Evolutionary conservation across 2,797 vertebrate species (phyloP).

Genomic region (Leptoclinus maculatus): DNA sequence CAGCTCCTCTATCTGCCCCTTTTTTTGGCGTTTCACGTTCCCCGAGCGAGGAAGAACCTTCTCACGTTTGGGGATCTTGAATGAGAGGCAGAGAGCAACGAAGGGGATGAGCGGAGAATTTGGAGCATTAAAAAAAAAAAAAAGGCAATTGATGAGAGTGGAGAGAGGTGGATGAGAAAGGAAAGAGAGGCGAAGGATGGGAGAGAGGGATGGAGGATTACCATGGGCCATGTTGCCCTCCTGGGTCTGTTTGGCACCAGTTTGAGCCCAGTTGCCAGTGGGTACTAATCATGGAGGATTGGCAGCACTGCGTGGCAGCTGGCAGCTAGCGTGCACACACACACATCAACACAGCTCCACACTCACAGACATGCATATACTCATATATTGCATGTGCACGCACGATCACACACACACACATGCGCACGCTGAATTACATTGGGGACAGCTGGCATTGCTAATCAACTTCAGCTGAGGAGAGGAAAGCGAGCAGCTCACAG

Average conservation of each 20-base stretch:
- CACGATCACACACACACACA: constrained; percentile 61
- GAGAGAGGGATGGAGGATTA: constrained; percentile 75
- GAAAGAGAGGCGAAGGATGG: constrained; percentile 84
- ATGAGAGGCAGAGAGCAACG: constrained; percentile 43
- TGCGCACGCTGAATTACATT: constrained; percentile 81
- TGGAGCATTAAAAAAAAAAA: constrained; percentile 50
- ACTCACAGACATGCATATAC: constrained; percentile 42
- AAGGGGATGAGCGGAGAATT: constrained; percentile 76
- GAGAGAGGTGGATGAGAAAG: constrained; percentile 55
- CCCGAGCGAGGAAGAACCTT: constrained; percentile 29
- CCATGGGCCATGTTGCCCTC: constrained; percentile 81
- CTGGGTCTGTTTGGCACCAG: constrained; percentile 87
- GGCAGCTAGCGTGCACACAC: constrained; percentile 68
- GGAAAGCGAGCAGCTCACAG: constrained; percentile 84
- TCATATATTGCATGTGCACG: constrained; percentile 66
- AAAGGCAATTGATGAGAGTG: constrained; percentile 66
- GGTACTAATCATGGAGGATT: constrained; percentile 90
- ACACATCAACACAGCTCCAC: constrained; percentile 16
- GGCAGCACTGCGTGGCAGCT: constrained; percentile 86
- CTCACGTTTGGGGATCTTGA: constrained; percentile 56
- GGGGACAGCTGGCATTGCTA: constrained; percentile 89
- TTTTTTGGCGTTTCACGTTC: constrained; percentile 5
- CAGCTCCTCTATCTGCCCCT: constrained; percentile 20
- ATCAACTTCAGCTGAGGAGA: constrained; percentile 88
- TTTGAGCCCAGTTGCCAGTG: constrained; percentile 88